A percentile compares a stretch with the other conserved stretches of the same genome.
Evolutionary conservation across 2,113 vertebrate genomes (phyloP).

Genomic region (Odontesthes bonariensis): DNA sequence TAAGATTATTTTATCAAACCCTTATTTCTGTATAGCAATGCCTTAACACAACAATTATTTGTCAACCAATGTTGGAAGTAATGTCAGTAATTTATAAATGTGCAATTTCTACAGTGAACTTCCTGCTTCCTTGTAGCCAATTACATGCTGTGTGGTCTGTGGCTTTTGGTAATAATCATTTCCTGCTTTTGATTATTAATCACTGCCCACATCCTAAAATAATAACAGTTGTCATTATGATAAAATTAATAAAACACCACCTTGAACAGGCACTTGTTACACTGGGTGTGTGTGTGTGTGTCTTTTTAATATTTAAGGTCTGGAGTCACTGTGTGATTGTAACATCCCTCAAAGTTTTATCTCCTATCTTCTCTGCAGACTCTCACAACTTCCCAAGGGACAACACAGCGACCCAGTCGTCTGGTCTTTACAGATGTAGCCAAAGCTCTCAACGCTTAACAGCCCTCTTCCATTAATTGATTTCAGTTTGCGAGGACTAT

Average conservation of each 20-base stretch:
- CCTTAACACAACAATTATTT: neutral
- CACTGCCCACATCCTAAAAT: neutral
- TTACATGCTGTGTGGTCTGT: conserved; percentile 8
- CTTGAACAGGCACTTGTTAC: neutral
- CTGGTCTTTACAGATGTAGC: conserved; percentile 97
- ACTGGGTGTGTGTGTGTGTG: neutral
- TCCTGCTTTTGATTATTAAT: conserved; percentile 24
- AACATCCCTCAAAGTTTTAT: conserved; percentile 13
- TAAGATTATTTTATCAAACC: neutral
- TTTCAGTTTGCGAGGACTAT: neutral
- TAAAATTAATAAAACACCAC: conserved; percentile 5
- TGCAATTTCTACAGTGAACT: neutral
- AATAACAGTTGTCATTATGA: neutral
- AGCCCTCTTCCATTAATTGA: conserved; percentile 29
- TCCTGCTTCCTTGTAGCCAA: neutral
- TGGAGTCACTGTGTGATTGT: neutral
- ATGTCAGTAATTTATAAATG: conserved; percentile 1
- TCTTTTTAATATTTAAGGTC: neutral
- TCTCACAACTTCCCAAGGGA: conserved; percentile 87
- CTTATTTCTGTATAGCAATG: neutral
- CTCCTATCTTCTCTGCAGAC: conserved; percentile 80
- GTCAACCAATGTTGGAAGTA: neutral
- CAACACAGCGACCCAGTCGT: conserved; percentile 92
- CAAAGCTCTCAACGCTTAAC: conserved; percentile 92
- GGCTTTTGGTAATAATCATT: conserved; percentile 21